Percentiles rank a stretch among this genome's conserved stretches.
Evolutionary conservation across 2,113 vertebrate genomes (phyloP).

Genomic region (Ploceus nigricollis): DNA sequence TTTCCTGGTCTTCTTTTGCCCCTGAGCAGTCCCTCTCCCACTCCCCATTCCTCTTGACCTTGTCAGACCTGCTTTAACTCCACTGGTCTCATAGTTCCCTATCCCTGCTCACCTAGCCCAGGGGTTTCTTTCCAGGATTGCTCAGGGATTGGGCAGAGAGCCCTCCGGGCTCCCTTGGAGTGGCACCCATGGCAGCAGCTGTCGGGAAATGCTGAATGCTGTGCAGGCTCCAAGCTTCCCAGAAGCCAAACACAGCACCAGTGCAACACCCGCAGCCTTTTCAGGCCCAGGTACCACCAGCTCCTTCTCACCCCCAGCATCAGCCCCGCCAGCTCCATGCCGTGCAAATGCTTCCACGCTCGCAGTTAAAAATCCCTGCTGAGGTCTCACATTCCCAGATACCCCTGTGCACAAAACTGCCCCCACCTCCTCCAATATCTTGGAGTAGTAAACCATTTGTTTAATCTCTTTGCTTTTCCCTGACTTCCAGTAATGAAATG

Average conservation of each 20-base stretch:
- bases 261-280: rapidly evolving
- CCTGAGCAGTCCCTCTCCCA: not conserved
- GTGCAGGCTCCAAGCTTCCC: rapidly evolving
- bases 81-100: not conserved
- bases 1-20: not conserved
- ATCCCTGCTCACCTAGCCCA: not conserved
- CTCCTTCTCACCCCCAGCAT: not conserved
- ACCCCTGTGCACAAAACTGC: not conserved
- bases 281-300: not conserved
- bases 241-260: rapidly evolving
- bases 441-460: constrained; percentile 65
- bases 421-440: not conserved
- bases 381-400: not conserved
- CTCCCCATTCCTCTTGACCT: not conserved
- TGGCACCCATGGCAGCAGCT: rapidly evolving
- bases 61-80: not conserved
- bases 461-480: constrained; percentile 77
- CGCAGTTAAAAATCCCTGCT: not conserved
- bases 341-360: rapidly evolving
- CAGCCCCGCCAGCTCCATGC: rapidly evolving
- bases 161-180: not conserved
- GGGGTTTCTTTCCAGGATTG: not conserved
- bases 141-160: not conserved
- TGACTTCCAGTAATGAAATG: constrained; percentile 75
- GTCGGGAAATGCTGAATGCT: rapidly evolving